Evolutionary conservation across 2,113 vertebrate genomes (phyloP), one percentile per base, ranked within the genome.

Genomic region (Mastomys coucha): DNA sequence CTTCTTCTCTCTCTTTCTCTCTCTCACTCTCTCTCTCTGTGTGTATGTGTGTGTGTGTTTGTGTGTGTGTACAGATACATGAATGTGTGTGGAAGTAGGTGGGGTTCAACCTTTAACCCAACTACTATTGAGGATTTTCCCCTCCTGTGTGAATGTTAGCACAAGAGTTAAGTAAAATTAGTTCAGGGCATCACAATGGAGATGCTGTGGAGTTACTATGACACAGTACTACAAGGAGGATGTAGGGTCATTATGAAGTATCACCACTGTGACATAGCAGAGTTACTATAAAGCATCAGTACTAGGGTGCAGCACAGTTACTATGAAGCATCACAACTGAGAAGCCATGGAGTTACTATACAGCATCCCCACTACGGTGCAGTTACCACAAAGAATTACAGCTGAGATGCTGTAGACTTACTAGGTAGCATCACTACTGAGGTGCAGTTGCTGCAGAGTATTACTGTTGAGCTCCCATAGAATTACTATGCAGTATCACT

Each of bases 301-400:
- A 19, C 17, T 1, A 16, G 2, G 51, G 11, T 56, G 4, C 9
- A 51, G 16, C 5, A 53, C 7, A 2, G 45, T 78, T 49, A 49
- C 24, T 26, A 2, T 5, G 5, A 13, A 13, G 42, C 24, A 81
- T 36, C 11, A 24, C 36, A 7, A 2, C 10, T 0, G 2, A 1
- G 36, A 3, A 14, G 12, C 11, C 14, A 28, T 53, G 19, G 9
- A n/a, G 42, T 84, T 51, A 73, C 60, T 78, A 49, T 20, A 49
- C 89, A 90, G 69, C 67, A 7, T 91, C 49, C 78, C 81, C 65
- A 20, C 85, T 73, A 70, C 53, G 19, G 56, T 72, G 9, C 39
- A 45, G 42, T 78, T 31, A 78, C 49, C 36, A 36, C 33, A 53
- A 45, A 49, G 73, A 2, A 45, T 76, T 4, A 75, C 20, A 26